Percentiles rank a stretch among this genome's conserved stretches.
Evolutionary conservation across 2,888 invertebrate genomes (phyloP).

Genomic region (Chironomus riparius): DNA sequence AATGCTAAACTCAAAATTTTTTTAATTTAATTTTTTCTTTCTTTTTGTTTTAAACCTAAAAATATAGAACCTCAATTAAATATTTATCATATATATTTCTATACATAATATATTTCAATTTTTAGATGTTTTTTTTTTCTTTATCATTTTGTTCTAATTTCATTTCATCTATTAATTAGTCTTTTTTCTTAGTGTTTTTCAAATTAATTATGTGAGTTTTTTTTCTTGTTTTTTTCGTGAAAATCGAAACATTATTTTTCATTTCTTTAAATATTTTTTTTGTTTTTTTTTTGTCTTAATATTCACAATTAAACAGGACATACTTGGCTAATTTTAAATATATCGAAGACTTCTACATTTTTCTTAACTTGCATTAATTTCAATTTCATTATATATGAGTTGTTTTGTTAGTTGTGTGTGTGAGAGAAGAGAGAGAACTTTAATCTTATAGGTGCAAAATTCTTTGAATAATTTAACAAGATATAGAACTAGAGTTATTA

Average conservation of each 20-base stretch:
- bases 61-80: conserved; percentile 10
- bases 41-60: not conserved
- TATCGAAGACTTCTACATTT: conserved; percentile 3
- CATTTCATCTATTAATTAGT: not conserved
- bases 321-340: conserved; percentile 4
- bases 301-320: not conserved
- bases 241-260: conserved; percentile 3
- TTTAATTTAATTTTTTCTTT: too few species aligned
- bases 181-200: not conserved
- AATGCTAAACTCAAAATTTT: not conserved
- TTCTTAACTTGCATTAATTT: not conserved
- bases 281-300: not conserved
- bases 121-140: not conserved
- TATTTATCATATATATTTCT: not conserved
- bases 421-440: not conserved
- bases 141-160: conserved; percentile 1
- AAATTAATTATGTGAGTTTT: not conserved
- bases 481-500: too few species aligned
- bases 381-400: not conserved
- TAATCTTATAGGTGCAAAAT: not conserved
- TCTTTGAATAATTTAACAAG: too few species aligned
- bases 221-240: not conserved
- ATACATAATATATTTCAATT: conserved; percentile 12
- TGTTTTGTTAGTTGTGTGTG: not conserved
- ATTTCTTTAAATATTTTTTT: not conserved